phyloP scores from a whole-genome alignment of 2,113 vertebrate genomes.

The Corythornis cristatus region DNA sequence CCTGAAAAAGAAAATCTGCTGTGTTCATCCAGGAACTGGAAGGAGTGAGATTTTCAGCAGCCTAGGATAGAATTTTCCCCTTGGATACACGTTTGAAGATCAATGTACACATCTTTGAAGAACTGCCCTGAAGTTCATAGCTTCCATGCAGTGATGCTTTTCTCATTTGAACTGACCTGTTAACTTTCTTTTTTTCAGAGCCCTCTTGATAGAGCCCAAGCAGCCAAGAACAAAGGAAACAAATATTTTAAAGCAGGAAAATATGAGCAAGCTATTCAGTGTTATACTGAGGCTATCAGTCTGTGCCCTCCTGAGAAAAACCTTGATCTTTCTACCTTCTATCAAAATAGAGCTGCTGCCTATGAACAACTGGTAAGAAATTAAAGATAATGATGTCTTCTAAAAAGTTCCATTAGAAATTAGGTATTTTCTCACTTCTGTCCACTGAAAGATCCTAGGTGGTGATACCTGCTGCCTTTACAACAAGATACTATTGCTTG shows the following conservation, averaged over 20 bases:
- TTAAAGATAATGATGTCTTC: neutral
- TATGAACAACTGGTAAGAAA: conserved; percentile 92
- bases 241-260: conserved; percentile 98
- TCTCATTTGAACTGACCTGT: neutral
- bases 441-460: neutral
- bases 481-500: neutral
- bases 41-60: neutral
- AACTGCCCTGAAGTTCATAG: neutral
- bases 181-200: conserved; percentile 76
- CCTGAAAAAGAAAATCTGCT: neutral
- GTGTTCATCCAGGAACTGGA: neutral
- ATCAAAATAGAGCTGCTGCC: conserved; percentile 98
- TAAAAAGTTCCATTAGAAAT: neutral
- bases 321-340: conserved; percentile 94
- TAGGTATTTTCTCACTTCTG: neutral
- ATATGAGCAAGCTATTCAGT: conserved; percentile 96
- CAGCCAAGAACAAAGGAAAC: conserved; percentile 97
- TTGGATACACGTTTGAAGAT: neutral
- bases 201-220: conserved; percentile 92
- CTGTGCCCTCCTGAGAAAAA: conserved; percentile 93
- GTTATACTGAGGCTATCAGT: conserved; percentile 95
- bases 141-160: neutral
- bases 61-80: neutral
- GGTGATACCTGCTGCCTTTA: neutral
- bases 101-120: neutral